A percentile compares a stretch with the other conserved stretches of the same genome.
These are phyloP conservation scores for Marronus borbonicus DNA, from an alignment of 2,888 invertebrate genomes.

Conservation along the genomic window DNA sequence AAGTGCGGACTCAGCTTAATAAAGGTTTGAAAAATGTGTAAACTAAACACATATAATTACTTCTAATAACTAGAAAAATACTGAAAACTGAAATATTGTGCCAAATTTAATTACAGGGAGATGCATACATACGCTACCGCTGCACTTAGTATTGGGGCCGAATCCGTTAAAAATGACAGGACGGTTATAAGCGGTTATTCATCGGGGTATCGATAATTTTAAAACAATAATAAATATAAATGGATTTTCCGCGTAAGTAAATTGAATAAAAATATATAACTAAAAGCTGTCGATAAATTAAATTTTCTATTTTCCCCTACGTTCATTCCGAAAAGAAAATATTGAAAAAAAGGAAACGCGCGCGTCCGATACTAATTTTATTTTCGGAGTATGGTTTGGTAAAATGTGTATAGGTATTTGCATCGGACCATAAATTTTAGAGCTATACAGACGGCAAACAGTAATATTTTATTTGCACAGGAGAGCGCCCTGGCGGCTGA, in stretches of 20 bases:
- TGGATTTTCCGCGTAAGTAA: neutral
- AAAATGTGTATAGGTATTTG: conserved; percentile 46
- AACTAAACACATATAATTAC: too few species aligned
- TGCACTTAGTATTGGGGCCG: too few species aligned
- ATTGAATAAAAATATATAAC: neutral
- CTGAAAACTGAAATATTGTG: too few species aligned
- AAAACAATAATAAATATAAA: neutral
- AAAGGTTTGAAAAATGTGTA: too few species aligned
- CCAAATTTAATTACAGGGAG: too few species aligned
- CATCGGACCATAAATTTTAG: conserved; percentile 44
- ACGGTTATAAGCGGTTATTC: too few species aligned
- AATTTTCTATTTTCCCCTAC: neutral
- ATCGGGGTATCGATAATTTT: neutral
- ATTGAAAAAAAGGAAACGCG: conserved; percentile 26
- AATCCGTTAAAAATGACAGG: too few species aligned
- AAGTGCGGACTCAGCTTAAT: too few species aligned
- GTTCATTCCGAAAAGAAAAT: conserved; percentile 2
- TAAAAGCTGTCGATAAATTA: conserved; percentile 15
- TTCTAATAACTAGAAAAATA: too few species aligned
- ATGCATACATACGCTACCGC: too few species aligned
- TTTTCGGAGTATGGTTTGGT: conserved; percentile 37
- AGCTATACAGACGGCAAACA: conserved; percentile 47
- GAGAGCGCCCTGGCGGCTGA: conserved; percentile 1
- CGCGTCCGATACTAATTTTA: conserved; percentile 29
- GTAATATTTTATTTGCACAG: conserved; percentile 43